Base-by-base conservation (phyloP, 1,140 invertebrate species). In the Trichonephila clavata region DNA sequence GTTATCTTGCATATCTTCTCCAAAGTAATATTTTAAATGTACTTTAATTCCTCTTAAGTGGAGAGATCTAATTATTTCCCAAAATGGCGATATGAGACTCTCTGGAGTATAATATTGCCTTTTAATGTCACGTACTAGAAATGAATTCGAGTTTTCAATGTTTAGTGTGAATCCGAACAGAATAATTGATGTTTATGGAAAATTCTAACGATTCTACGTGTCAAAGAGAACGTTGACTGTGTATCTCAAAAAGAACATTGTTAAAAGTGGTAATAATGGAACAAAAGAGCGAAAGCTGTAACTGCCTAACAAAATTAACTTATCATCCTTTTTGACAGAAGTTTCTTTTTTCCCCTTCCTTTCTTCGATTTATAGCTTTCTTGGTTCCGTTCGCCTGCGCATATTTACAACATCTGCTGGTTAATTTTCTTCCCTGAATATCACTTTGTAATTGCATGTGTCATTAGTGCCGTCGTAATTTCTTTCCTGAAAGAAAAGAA, bases 401-500 rank as follows among this genome's bases (percentile, higher is more conserved):
- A 77, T 27, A 77, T 77, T 77, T 77, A 27, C 71, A 77, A 77
- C 71, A 77, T 77, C 71, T 77, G 71, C 27, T 16, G 71, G 71
- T 77, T 77, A 77, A 77, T 77, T 77, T 27, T 77, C 27, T 77
- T 32, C 27, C 61, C 71, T 16, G 39, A 77, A 77, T 77, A 77
- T 77, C 71, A 77, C 71, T 77, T 77, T 20, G 71, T 77, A 77
- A 77, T 77, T 77, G 71, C 71, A 32, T 32, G 71, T 77, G 71
- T 77, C 71, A 77, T 77, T 77, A 77, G 71, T 77, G 71, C 71
- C 71, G 18, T 77, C 71, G 13, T 77, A 77, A 77, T 77, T 77
- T 77, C 71, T 77, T 32, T 18, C 32, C 24, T 32, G 24, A 27
- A 77, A 77, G 27, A 32, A 77, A 77, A 77, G 27, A 18, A 24